Evolutionary conservation across 2,113 vertebrate genomes (phyloP), one percentile per base, ranked within the genome.

Genomic region (Cricetomys ansorgei): DNA sequence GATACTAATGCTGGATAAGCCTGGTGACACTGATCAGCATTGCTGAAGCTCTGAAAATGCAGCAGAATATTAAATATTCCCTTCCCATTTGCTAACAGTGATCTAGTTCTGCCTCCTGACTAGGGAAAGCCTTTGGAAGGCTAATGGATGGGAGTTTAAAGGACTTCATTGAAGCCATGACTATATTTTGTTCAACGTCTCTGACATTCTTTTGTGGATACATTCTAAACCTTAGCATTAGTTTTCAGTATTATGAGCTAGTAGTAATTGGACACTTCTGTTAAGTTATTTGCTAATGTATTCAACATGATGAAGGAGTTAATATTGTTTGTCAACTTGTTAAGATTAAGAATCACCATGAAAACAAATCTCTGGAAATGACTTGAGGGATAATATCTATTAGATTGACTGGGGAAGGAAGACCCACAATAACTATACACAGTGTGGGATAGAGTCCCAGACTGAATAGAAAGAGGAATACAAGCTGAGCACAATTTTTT

Each of bases 171-270:
- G 79, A 85, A 69, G 11, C 12, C 27, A 29, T 67, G 59, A 55
- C 16, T 89, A 10, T 76, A 57, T 37, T 88, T 79, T 16, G 81
- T 45, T 92, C 27, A 77, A 67, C 7, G 4, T 53, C 21, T 92
- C 16, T 81, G 72, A 23, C 37, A n/a, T 77, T 87, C 43, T 79
- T 65, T 76, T 40, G 3, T 13, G 7, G 11, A 48, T 91, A 50
- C 29, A 37, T n/a, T 50, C 9, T 72, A 62, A 88, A 40, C 11
- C 15, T 94, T 95, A 88, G 64, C 83, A 77, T n/a, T 92, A 93
- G 21, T 86, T 95, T 80, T 79, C 25, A 91, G 19, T 73, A 76
- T 50, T 65, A 19, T 95, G 92, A 59, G 72, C 25, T 94, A 72
- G 48, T 84, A 11, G 87, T 76, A 89, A 43, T 80, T 75, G 72